Evolutionary conservation across 2,113 vertebrate species (phyloP).

Genomic region (Rutilus rutilus): DNA sequence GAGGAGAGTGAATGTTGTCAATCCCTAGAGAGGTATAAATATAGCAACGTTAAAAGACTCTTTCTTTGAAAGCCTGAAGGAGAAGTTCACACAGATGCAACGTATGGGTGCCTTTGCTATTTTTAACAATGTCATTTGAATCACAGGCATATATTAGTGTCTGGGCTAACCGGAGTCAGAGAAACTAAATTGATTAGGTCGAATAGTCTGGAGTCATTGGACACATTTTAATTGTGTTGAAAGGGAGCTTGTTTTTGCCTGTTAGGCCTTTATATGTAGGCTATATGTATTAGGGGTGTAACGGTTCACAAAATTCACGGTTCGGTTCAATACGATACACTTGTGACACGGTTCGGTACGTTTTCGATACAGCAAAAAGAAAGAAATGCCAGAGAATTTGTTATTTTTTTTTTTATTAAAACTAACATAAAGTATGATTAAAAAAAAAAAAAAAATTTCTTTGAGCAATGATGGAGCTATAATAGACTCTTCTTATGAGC

Average conservation of each 20-base stretch:
- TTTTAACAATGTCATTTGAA: conserved; percentile 43
- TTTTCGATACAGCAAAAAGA: too few species aligned
- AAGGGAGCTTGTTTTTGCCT: neutral
- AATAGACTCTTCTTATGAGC: too few species aligned
- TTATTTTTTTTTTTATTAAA: too few species aligned
- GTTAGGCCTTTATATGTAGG: neutral
- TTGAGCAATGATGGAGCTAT: too few species aligned
- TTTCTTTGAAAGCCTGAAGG: conserved; percentile 43
- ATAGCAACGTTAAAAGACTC: conserved; percentile 44
- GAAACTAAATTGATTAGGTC: neutral
- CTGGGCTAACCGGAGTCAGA: neutral
- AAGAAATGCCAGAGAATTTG: too few species aligned
- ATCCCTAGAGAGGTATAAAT: conserved; percentile 56
- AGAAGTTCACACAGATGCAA: conserved; percentile 43
- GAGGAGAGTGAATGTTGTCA: conserved; percentile 60
- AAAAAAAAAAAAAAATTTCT: too few species aligned
- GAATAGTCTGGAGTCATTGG: neutral
- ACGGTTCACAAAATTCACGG: too few species aligned
- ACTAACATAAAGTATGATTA: too few species aligned
- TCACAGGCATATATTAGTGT: neutral
- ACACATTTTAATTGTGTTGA: neutral
- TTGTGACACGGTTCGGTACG: too few species aligned
- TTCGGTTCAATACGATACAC: too few species aligned
- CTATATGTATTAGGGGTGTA: too few species aligned
- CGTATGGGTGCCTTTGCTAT: conserved; percentile 42